Percentiles rank a stretch among this genome's conserved stretches.
phyloP scores from a whole-genome alignment of 2,113 vertebrate genomes.

The Chauna torquata region DNA sequence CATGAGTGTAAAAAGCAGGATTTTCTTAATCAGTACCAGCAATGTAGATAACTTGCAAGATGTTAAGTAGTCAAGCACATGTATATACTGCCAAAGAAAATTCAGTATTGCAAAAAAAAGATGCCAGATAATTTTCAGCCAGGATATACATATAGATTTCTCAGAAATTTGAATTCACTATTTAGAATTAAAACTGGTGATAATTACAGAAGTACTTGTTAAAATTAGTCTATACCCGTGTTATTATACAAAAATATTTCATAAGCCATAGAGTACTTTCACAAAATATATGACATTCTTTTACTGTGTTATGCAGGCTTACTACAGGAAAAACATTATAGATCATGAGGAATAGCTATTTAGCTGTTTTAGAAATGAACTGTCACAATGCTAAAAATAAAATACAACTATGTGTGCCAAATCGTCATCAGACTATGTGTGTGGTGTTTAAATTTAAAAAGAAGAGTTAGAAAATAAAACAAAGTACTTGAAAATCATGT shows the following conservation, averaged over 20 bases:
- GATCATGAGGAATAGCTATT: not conserved
- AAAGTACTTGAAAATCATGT: not conserved
- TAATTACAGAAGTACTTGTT: not conserved
- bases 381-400: conserved; percentile 22
- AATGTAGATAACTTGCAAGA: not conserved
- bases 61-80: not conserved
- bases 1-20: not conserved
- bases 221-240: not conserved
- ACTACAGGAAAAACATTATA: not conserved
- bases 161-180: not conserved
- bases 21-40: not conserved
- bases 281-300: not conserved
- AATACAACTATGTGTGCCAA: not conserved
- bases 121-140: not conserved
- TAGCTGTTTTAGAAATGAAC: not conserved
- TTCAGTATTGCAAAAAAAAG: not conserved
- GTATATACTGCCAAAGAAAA: not conserved
- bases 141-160: not conserved
- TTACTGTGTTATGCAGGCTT: not conserved
- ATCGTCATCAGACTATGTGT: not conserved
- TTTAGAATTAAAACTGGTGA: not conserved
- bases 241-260: not conserved
- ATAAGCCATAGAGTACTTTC: not conserved
- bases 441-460: conserved; percentile 17
- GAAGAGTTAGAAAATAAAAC: not conserved